phyloP scores from a whole-genome alignment of 2,113 vertebrate genomes.

The Pitta sordida region DNA sequence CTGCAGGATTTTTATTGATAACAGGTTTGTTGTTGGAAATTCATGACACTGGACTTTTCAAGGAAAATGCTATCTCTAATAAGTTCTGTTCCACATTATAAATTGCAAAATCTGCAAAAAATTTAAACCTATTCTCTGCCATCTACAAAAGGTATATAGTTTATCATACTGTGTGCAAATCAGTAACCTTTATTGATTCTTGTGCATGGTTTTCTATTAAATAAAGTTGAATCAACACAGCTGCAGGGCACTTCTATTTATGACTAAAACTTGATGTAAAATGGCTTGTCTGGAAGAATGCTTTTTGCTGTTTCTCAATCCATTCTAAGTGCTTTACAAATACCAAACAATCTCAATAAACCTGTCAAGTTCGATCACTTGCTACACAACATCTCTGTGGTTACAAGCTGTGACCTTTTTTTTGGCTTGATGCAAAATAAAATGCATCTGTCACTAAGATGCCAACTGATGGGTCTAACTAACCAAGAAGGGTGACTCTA shows the following conservation, averaged over 20 bases:
- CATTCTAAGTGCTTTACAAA: slow-evolving; percentile 36
- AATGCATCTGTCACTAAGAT: not conserved
- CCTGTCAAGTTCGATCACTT: not conserved
- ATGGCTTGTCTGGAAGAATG: slow-evolving; percentile 29
- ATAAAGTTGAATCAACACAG: slow-evolving; percentile 31
- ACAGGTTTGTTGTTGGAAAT: not conserved
- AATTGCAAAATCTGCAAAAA: not conserved
- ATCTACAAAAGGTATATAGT: not conserved
- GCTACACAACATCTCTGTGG: not conserved
- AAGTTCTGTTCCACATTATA: not conserved
- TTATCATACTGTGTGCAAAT: not conserved
- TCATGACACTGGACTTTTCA: not conserved
- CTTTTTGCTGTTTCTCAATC: slow-evolving; percentile 13
- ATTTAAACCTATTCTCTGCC: not conserved
- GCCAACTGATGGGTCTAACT: not conserved
- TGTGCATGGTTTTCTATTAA: not conserved
- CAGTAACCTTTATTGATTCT: slow-evolving; percentile 44
- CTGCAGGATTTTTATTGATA: not conserved
- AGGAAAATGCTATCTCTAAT: not conserved
- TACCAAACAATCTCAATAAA: slow-evolving; percentile 46
- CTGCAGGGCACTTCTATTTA: not conserved
- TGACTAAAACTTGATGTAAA: slow-evolving; percentile 48
- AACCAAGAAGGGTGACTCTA: not conserved
- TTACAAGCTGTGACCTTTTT: not conserved
- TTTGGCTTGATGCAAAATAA: slow-evolving; percentile 16